A percentile compares a stretch with the other conserved stretches of the same genome.
phyloP scores from a whole-genome alignment of 2,797 vertebrate species.

The Labeo calbasu region DNA sequence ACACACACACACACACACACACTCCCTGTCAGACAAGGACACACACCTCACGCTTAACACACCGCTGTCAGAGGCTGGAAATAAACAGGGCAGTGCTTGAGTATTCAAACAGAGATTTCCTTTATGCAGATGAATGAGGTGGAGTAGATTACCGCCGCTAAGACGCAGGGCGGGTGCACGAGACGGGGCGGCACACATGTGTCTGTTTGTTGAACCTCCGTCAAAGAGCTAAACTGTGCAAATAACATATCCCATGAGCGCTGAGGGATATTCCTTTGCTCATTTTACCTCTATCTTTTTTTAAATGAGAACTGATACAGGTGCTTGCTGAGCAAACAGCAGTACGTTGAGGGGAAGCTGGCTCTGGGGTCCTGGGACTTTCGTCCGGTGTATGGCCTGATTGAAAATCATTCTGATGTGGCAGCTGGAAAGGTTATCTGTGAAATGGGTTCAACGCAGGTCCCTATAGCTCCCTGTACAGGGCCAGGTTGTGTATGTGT shows the following conservation, averaged over 20 bases:
- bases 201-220: slow-evolving; percentile 16
- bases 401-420: slow-evolving; percentile 65
- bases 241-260: slow-evolving; percentile 41
- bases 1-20: not conserved
- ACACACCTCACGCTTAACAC: slow-evolving; percentile 32
- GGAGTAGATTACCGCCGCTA: slow-evolving; percentile 63
- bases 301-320: slow-evolving; percentile 26
- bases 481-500: slow-evolving; percentile 9
- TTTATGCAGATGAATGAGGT: slow-evolving; percentile 67
- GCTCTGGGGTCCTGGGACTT: slow-evolving; percentile 53
- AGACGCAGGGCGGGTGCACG: not conserved
- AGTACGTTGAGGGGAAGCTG: slow-evolving; percentile 4
- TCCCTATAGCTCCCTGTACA: slow-evolving; percentile 38
- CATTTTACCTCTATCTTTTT: not conserved
- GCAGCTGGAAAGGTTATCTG: slow-evolving; percentile 62
- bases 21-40: slow-evolving; percentile 9
- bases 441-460: slow-evolving; percentile 56
- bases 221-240: slow-evolving; percentile 29
- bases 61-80: slow-evolving; percentile 38
- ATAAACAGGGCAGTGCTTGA: slow-evolving; percentile 47
- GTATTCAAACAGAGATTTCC: slow-evolving; percentile 64
- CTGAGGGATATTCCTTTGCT: not conserved
- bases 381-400: slow-evolving; percentile 51
- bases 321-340: slow-evolving; percentile 50
- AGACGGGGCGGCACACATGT: not conserved